Conservation (phyloP, 2,888 invertebrate species). For the Dryomyza anilis region DNA sequence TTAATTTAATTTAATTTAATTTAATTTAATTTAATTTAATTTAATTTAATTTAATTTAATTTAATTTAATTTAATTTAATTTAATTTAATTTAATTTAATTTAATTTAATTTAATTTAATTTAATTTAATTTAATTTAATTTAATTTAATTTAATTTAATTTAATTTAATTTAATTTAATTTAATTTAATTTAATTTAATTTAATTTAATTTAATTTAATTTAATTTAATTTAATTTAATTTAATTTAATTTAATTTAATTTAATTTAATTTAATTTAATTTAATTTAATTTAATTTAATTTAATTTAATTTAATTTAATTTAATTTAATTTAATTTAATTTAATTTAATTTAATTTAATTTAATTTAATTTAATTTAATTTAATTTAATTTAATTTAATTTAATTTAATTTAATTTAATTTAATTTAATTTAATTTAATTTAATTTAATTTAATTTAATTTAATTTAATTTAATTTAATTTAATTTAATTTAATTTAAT, state of each 20-base stretch:
- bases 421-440: slow-evolving; percentile 20
- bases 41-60: no score
- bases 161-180: no score
- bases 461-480: slow-evolving; percentile 9
- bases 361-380: slow-evolving; percentile 15
- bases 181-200: no score
- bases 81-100: no score
- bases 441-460: slow-evolving; percentile 15
- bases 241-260: neutral
- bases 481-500: slow-evolving; percentile 2
- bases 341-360: neutral
- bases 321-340: slow-evolving; percentile 1
- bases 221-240: slow-evolving; percentile 2
- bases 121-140: no score
- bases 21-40: no score
- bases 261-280: neutral
- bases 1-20: no score
- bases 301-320: slow-evolving; percentile 2
- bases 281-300: slow-evolving; percentile 1
- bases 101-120: no score
- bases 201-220: slow-evolving; percentile 1
- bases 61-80: no score
- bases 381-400: slow-evolving; percentile 18
- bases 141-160: no score
- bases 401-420: slow-evolving; percentile 19